Base-by-base conservation (phyloP, 37 sponge, comb jelly and placozoan species). In the Oscarella lobularis region DNA sequence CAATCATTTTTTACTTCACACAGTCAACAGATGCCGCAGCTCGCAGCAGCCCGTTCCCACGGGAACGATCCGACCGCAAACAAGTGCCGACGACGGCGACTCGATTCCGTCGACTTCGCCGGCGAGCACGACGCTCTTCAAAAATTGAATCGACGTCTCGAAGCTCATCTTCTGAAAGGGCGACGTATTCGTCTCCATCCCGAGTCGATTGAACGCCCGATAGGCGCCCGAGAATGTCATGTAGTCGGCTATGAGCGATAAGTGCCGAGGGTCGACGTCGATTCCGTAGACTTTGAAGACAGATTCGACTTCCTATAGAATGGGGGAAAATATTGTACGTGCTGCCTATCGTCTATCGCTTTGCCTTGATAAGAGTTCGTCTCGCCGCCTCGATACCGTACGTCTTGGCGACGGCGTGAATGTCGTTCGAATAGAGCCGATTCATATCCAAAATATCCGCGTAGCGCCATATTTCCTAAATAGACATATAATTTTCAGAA, bases 161-260 rank as follows among this genome's bases (percentile, higher is more conserved):
- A 92, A 96, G 75, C 90, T 89, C 87, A 96, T 89, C 83, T 96
- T 88, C 79, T 96, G 97, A 39, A 96, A 83, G 2, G 97, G 97
- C 39, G 97, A 96, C 39, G 86, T 77, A 81, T 81, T 84, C 33
- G 85, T 39, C 81, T 88, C 85, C 72, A 95, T 88, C 6, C 92
- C 92, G 32, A 92, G 73, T 3, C 96, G 69, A 69, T 95, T 95
- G 81, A 91, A 89, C 0, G 92, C 81, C 55, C 92, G 84, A 79
- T 92, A 95, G 0, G 77, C 37, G 9, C 96, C 96, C 55, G 87
- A 88, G 79, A 77, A 86, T 0, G 90, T 89, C 87, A 89, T 84
- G 73, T 96, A 92, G 77, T 92, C 93, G 33, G 93, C 93, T n/a
- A 96, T 86, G 2, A 96, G 81, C 1, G 86, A 81, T 34, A 96